A percentile compares a stretch with the other conserved stretches of the same genome.
Conservation (phyloP, 1,140 invertebrate genomes). For the Calephelis nemesis region DNA sequence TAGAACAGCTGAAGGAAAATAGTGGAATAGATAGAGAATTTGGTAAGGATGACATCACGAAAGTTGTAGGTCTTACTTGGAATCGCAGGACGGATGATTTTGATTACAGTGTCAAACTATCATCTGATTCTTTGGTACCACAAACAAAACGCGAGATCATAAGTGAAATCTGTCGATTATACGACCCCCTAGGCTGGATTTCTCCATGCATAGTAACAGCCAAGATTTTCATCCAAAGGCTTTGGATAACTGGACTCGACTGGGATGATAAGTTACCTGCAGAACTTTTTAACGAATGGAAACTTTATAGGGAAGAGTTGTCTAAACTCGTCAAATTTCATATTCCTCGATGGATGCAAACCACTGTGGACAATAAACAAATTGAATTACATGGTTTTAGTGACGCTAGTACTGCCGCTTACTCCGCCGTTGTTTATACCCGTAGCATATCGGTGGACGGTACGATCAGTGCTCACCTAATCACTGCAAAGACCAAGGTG, state of each 20-base stretch:
- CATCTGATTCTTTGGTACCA: neutral
- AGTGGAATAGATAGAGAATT: neutral
- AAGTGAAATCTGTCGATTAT: slow-evolving; percentile 16
- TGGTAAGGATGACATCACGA: neutral
- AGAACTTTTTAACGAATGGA: slow-evolving; percentile 17
- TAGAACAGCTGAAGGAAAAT: neutral
- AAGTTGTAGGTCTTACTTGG: neutral
- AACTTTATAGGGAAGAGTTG: slow-evolving; percentile 9
- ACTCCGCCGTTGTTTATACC: neutral
- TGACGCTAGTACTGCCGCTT: neutral
- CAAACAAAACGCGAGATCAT: slow-evolving; percentile 21
- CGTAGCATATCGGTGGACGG: neutral
- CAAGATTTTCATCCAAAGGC: slow-evolving; percentile 19
- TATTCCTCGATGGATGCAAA: slow-evolving; percentile 9
- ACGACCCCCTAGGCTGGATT: slow-evolving; percentile 20
- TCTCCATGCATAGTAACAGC: slow-evolving; percentile 15
- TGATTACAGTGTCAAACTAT: neutral
- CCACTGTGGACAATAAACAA: neutral
- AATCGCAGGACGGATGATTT: neutral
- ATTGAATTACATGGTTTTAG: neutral
- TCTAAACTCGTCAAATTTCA: slow-evolving; percentile 3
- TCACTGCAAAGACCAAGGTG: slow-evolving; percentile 3
- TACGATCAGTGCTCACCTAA: neutral
- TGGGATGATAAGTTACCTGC: slow-evolving; percentile 18
- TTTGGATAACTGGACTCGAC: neutral